Conservation (phyloP, 2,888 invertebrate genomes). For the Axea sp. region DNA sequence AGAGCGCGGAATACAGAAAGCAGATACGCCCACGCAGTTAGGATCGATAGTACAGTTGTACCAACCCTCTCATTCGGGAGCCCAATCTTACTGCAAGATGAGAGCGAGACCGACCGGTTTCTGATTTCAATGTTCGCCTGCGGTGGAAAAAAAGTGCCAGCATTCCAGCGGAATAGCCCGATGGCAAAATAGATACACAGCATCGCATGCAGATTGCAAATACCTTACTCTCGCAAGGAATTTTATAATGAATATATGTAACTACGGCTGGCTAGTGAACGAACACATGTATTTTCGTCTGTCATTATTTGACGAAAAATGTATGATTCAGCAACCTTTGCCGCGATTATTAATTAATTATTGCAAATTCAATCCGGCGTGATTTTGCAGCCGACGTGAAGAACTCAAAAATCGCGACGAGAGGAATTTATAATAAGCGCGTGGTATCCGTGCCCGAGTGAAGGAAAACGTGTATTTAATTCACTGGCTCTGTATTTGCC, state of each 20-base stretch:
- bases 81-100: slow-evolving; percentile 52
- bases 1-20: slow-evolving; percentile 48
- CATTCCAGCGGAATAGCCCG: slow-evolving; percentile 57
- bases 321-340: slow-evolving; percentile 5
- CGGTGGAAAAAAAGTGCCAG: slow-evolving; percentile 51
- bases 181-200: slow-evolving; percentile 55
- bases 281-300: slow-evolving; percentile 26
- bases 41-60: slow-evolving; percentile 61
- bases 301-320: slow-evolving; percentile 10
- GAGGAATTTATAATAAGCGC: slow-evolving; percentile 1
- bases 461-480: too few species aligned
- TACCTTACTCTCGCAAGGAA: slow-evolving; percentile 34
- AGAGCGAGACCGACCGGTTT: slow-evolving; percentile 60
- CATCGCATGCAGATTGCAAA: slow-evolving; percentile 57
- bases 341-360: slow-evolving; percentile 17
- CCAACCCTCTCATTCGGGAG: slow-evolving; percentile 60
- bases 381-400: too few species aligned
- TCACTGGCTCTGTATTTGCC: too few species aligned
- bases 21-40: slow-evolving; percentile 62
- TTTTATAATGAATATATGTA: slow-evolving; percentile 48
- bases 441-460: too few species aligned
- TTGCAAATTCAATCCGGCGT: too few species aligned
- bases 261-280: slow-evolving; percentile 7
- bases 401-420: too few species aligned
- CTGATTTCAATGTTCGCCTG: slow-evolving; percentile 54